Base-by-base conservation (phyloP, 2,797 vertebrate species). In the Sphaeramia orbicularis region DNA sequence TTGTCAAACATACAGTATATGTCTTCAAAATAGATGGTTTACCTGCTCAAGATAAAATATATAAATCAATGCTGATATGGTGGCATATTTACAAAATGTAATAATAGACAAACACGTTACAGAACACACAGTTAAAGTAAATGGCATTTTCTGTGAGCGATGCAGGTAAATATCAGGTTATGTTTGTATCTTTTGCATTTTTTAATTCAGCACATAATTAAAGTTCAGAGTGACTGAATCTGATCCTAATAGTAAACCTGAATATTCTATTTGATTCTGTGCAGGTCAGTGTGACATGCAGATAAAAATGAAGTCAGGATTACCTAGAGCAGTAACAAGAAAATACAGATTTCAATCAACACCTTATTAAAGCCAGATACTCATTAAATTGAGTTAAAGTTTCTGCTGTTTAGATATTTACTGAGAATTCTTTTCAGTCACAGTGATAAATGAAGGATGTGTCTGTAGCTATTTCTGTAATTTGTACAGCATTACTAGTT, bases 401-500 rank as follows among this genome's bases (percentile, higher is more conserved):
- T 27, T 27, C n/a, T 40, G 12, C 49, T 37, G 30, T 14, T 45
- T 16, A 32, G 3, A 60, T 35, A 64, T 64, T 65, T 14, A 30
- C 19, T 48, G 35, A 68, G 16, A 21, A 44, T 37, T 57, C 24
- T 67, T 24, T 43, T 47, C 12, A 11, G 14, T 4, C 4, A 15
- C 44, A 11, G 12, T 40, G 3, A 3, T 30, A 48, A 21, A 54
- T 54, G 30, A 48, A 15, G 43, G 30, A 68, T 11, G 38, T 41
- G 18, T 56, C 6, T 57, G 51, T 47, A 54, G 65, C 50, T 40
- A 56, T 41, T 65, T 65, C 59, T 62, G 55, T 52, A 42, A 76
- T 80, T 55, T 78, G 64, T 37, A 56, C 42, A 41, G 69, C 30
- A 63, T 86, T 75, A 53, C 67, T 60, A 52, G 59, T 30, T 61